These are phyloP conservation scores for Leptobrachium leishanense DNA, from an alignment of 2,113 vertebrate species.

Conservation along the genomic window DNA sequence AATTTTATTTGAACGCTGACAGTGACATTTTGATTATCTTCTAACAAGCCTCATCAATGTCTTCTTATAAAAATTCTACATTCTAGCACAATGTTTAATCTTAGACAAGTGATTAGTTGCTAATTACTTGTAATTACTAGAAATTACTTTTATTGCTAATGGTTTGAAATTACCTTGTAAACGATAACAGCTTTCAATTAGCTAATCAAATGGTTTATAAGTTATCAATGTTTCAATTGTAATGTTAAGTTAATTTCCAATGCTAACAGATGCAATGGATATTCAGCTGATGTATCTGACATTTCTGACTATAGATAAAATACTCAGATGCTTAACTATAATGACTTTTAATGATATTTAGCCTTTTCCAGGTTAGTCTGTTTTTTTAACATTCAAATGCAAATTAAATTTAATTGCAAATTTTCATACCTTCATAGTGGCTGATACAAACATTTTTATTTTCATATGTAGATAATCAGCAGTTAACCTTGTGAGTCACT, in stretches of 20 bases:
- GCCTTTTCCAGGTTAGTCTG: no score
- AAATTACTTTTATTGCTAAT: constrained; percentile 22
- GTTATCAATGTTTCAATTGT: not conserved
- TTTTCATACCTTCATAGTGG: no score
- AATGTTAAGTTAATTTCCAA: constrained; percentile 11
- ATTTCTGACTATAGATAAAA: no score
- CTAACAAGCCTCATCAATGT: not conserved
- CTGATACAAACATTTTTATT: no score
- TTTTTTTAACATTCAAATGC: no score
- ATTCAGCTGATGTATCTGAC: no score
- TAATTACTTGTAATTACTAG: not conserved
- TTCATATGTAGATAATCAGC: no score
- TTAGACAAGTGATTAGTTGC: constrained; percentile 11
- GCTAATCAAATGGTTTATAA: constrained; percentile 8
- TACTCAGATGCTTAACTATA: no score
- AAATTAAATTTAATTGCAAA: no score
- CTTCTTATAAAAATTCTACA: constrained; percentile 18
- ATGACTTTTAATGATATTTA: no score
- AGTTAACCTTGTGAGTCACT: no score
- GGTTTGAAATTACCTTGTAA: constrained; percentile 14
- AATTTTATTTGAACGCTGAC: not conserved
- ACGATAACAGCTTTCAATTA: constrained; percentile 15
- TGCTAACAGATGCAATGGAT: not conserved
- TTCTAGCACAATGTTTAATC: not conserved
- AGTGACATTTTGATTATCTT: not conserved